Percentiles rank a stretch among this genome's conserved stretches.
Evolutionary conservation across 2,113 vertebrate species (phyloP).

Genomic region (Otus sunia): DNA sequence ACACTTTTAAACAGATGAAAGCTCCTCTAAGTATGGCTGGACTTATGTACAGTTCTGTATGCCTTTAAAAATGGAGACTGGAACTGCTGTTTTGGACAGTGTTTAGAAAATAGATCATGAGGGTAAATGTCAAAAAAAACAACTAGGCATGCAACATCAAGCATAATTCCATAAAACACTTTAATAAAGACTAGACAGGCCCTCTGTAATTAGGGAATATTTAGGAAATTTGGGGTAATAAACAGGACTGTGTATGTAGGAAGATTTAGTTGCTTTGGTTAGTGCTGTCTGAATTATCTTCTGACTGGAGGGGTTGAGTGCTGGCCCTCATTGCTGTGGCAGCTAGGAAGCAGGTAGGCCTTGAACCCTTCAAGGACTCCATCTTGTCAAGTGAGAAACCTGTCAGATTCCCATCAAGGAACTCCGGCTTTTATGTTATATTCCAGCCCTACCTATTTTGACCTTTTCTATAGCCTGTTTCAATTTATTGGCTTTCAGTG

Average conservation of each 20-base stretch:
- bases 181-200: not conserved
- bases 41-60: not conserved
- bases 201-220: not conserved
- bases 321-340: not conserved
- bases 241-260: not conserved
- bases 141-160: not conserved
- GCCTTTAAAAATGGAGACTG: not conserved
- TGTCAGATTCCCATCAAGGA: not conserved
- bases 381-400: not conserved
- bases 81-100: not conserved
- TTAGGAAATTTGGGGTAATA: not conserved
- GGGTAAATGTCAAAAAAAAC: not conserved
- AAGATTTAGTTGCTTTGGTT: not conserved
- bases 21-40: not conserved
- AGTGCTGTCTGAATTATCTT: not conserved
- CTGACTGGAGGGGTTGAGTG: not conserved
- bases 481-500: not conserved
- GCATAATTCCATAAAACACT: not conserved
- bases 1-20: not conserved
- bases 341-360: not conserved
- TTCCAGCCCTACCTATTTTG: not conserved
- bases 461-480: not conserved
- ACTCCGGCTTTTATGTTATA: not conserved
- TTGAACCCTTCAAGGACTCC: not conserved
- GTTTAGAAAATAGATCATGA: not conserved